Evolutionary conservation across 2,888 invertebrate species (phyloP).

Genomic region (Rambutsinella grinnellia): DNA sequence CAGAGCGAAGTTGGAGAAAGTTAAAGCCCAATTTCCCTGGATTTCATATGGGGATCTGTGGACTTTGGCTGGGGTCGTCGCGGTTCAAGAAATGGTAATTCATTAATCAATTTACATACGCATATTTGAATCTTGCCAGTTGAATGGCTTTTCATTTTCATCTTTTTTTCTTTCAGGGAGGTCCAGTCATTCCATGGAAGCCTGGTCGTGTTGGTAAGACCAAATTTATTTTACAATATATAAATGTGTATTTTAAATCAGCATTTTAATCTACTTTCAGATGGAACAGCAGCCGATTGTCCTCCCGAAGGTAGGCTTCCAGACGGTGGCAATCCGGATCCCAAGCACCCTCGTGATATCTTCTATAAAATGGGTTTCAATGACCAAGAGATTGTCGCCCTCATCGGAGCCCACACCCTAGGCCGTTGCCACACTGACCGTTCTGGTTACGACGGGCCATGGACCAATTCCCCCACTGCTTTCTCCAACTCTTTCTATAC

Average conservation of each 20-base stretch:
- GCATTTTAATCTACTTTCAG: too few relatives aligned
- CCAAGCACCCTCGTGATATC: slow-evolving; percentile 56
- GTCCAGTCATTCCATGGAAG: slow-evolving; percentile 58
- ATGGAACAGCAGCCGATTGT: slow-evolving; percentile 56
- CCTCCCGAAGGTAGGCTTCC: slow-evolving; percentile 59
- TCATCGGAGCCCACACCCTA: slow-evolving; percentile 56
- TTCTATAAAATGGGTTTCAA: slow-evolving; percentile 60
- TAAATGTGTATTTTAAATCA: too few relatives aligned
- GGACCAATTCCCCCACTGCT: slow-evolving; percentile 56
- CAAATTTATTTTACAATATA: too few relatives aligned
- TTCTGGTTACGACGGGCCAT: slow-evolving; percentile 59
- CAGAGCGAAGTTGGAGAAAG: slow-evolving; percentile 50
- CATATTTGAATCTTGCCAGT: too few relatives aligned
- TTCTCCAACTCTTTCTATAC: slow-evolving; percentile 55
- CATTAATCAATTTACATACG: neutral
- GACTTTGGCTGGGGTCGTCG: slow-evolving; percentile 59
- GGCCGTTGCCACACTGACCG: slow-evolving; percentile 58
- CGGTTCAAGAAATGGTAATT: slow-evolving; percentile 59
- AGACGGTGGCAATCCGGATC: slow-evolving; percentile 54
- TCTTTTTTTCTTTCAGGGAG: slow-evolving; percentile 56
- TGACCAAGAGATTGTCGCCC: slow-evolving; percentile 57
- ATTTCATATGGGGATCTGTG: slow-evolving; percentile 60
- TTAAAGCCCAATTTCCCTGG: slow-evolving; percentile 52
- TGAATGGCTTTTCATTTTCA: too few relatives aligned
- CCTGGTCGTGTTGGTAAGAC: slow-evolving; percentile 52